Evolutionary conservation across 2,797 vertebrate genomes (phyloP).

Genomic region (Pangasius larnaudii): DNA sequence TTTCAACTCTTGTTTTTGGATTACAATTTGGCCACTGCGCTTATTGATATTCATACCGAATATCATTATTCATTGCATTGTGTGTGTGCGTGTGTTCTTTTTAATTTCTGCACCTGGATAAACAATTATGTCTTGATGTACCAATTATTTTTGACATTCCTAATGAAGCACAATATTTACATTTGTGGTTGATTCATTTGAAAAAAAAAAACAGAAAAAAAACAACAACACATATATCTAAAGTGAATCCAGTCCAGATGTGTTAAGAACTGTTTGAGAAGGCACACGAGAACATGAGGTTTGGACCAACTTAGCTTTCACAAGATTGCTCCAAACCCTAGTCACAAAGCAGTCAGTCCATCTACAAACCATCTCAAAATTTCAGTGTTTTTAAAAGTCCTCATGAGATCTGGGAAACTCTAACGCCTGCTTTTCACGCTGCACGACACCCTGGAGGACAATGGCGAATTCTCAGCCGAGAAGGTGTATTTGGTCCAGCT

Average conservation of each 20-base stretch:
- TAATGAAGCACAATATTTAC: too few species aligned
- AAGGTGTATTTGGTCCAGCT: slow-evolving; percentile 15
- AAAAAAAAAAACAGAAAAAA: too few species aligned
- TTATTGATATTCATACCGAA: background rate
- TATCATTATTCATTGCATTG: too few species aligned
- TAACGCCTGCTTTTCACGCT: background rate
- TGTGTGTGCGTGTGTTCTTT: too few species aligned
- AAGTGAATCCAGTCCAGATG: background rate
- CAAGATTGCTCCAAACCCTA: too few species aligned
- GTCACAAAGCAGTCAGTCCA: background rate
- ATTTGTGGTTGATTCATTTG: background rate
- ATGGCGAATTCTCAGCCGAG: background rate
- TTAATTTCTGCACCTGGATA: too few species aligned
- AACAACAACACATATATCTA: background rate
- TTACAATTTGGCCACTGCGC: background rate
- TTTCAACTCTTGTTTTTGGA: background rate
- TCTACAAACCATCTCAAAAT: background rate
- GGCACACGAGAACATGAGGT: background rate
- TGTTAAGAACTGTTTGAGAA: background rate
- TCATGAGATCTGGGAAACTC: background rate
- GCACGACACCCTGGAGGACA: slow-evolving; percentile 7
- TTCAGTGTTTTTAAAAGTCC: background rate
- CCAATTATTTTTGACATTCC: too few species aligned
- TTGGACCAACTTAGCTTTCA: background rate
- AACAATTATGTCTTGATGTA: too few species aligned